Percentiles rank a stretch among this genome's conserved stretches.
Evolutionary conservation across 2,888 invertebrate genomes (phyloP).

Genomic region (Emmelina monodactyla): DNA sequence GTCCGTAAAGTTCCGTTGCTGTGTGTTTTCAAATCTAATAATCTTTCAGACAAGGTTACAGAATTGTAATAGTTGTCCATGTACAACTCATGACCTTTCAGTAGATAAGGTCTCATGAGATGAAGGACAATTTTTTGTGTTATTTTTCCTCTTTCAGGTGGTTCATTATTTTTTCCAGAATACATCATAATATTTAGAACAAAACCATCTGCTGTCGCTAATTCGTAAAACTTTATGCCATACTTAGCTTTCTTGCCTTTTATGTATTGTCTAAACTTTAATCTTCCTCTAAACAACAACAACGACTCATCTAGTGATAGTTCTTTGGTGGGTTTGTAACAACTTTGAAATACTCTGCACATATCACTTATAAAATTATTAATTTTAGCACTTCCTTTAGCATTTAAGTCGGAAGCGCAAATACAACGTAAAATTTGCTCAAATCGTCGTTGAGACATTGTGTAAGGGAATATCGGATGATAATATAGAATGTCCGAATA

Average conservation of each 20-base stretch:
- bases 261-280: conserved; percentile 4
- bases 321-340: conserved; percentile 5
- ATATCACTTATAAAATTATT: conserved; percentile 1
- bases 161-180: conserved; percentile 7
- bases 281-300: conserved; percentile 4
- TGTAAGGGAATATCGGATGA: conserved; percentile 3
- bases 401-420: too few relatives aligned
- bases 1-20: conserved; percentile 10
- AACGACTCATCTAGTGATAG: conserved; percentile 4
- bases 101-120: conserved; percentile 8
- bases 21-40: conserved; percentile 9
- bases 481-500: conserved; percentile 3
- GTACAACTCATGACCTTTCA: conserved; percentile 11
- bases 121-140: conserved; percentile 6
- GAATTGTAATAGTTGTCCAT: conserved; percentile 14
- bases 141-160: conserved; percentile 7
- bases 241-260: too few relatives aligned
- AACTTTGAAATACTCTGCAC: not conserved
- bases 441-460: conserved; percentile 3
- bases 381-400: conserved; percentile 3
- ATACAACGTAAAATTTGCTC: too few relatives aligned
- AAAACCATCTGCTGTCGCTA: conserved; percentile 10
- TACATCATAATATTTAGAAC: conserved; percentile 15
- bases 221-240: too few relatives aligned
- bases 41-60: conserved; percentile 8